Evolutionary conservation across 2,113 vertebrate species (phyloP), one percentile per base, ranked within the genome.

Genomic region (Epinephelus fuscoguttatus): DNA sequence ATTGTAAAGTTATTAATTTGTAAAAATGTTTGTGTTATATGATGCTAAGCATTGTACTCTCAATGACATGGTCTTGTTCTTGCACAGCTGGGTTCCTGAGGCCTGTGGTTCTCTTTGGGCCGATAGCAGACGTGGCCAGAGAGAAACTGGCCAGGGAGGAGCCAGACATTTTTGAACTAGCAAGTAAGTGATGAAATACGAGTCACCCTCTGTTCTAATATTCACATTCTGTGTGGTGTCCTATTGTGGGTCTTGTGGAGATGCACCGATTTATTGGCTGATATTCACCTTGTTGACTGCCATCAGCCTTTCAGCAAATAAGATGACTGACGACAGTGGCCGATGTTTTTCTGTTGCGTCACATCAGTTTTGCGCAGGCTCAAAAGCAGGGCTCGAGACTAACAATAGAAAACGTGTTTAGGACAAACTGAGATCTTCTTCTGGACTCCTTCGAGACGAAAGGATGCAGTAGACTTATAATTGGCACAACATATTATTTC

Each of bases 31-130:
- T 69, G 6, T 78, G 42, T 66, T 75, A 15, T 21, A 17, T 74
- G 15, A 67, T 50, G 19, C 6, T 69, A 27, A 74, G 25, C 17
- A 33, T 70, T 72, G 21, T 66, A 6, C 62, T 56, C 27, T 40
- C 9, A 18, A 6, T 82, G 59, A 78, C 37, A 19, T 15, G 27
- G 2, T 84, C 23, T 67, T 85, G 57, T 82, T 84, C 9, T 68
- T 66, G 33, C 56, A 19, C 74, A 99, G 98, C 98, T 94, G 98
- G 98, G 8, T 99, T 99, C 95, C 96, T 99, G 85, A 97, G 98
- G 88, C 98, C 98, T 49, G 97, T 99, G 55, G 99, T 99, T 73
- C 97, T 99, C 92, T 99, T 99, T 88, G 98, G 98, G 82, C 98
- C 98, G 6, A 99, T 99, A 62, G 98, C 98, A 77, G 98, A 99